Percentiles rank a stretch among this genome's conserved stretches.
phyloP scores from a whole-genome alignment of 2,113 vertebrate species.

The Osmerus eperlanus region DNA sequence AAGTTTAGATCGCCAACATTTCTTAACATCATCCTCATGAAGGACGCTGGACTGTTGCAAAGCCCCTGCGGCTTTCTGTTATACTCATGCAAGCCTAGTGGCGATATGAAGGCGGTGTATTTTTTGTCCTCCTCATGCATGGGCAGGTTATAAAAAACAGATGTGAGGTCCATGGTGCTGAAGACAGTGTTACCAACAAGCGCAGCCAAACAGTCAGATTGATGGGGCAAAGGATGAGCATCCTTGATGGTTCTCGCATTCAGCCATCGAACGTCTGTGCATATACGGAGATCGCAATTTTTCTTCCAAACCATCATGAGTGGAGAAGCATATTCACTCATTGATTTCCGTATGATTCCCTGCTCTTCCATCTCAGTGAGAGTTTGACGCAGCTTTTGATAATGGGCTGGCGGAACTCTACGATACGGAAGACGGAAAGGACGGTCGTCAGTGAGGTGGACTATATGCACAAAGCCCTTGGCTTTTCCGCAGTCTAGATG shows the following conservation, averaged over 20 bases:
- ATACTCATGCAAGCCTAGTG: no score
- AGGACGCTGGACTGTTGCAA: no score
- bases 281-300: slow-evolving; percentile 14
- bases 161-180: no score
- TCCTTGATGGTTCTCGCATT: slow-evolving; percentile 23
- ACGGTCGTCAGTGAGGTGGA: slow-evolving; percentile 23
- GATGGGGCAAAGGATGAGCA: slow-evolving; percentile 17
- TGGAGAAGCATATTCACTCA: slow-evolving; percentile 27
- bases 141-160: no score
- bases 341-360: slow-evolving; percentile 28
- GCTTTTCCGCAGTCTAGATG: slow-evolving; percentile 18
- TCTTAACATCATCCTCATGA: no score
- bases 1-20: no score
- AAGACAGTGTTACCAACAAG: slow-evolving; percentile 1
- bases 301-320: slow-evolving; percentile 5
- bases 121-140: no score
- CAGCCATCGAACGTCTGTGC: slow-evolving; percentile 18
- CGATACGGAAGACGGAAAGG: slow-evolving; percentile 31
- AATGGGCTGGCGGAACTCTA: slow-evolving; percentile 26
- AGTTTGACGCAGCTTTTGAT: slow-evolving; percentile 19
- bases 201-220: slow-evolving; percentile 10
- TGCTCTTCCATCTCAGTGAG: slow-evolving; percentile 37
- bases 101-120: no score
- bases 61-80: no score
- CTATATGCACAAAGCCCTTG: slow-evolving; percentile 6